Evolutionary conservation across 1,140 invertebrate species (phyloP), one percentile per base, ranked within the genome.

Genomic region (Hylaeus anthracinus): DNA sequence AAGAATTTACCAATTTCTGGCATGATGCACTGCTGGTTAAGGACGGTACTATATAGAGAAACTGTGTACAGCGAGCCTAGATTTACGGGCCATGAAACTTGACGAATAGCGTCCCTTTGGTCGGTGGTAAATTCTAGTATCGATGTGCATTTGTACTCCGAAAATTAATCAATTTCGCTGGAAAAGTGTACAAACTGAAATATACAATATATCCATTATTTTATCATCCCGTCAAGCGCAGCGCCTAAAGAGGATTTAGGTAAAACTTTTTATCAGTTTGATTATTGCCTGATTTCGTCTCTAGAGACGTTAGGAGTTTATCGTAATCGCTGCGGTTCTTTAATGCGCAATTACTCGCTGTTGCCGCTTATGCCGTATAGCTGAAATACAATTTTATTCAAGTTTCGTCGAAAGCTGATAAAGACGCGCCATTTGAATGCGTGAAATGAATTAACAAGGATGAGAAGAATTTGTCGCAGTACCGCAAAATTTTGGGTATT

Each of bases 241-340:
- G 84, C 77, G 58, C 81, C 84, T 37, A 81, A 69, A 84, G 84
- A 86, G 84, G 82, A 86, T 81, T 84, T 86, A 84, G 84, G 84
- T 86, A 85, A 85, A 85, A 48, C 45, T 4, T 56, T 58, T 79
- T 15, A 71, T 70, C 43, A 10, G 64, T 12, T 55, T 83, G 69
- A 53, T 72, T 71, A 15, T 79, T 74, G 69, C 60, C 70, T 83
- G 51, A 53, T 72, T 73, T 65, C 39, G 15, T 84, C 60, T 43
- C 53, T 84, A 83, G 63, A 73, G 26, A 69, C 37, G 51, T 70
- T 82, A 70, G 71, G 74, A 53, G 70, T 84, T 66, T 72, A 37
- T 81, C 39, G 12, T 14, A 72, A 60, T 37, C 53, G 15, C 26
- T 26, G 10, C 14, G 12, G 8, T 69, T 73, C 63, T n/a, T 51